Conservation (phyloP, 2,113 vertebrate species). For the Lophius piscatorius region DNA sequence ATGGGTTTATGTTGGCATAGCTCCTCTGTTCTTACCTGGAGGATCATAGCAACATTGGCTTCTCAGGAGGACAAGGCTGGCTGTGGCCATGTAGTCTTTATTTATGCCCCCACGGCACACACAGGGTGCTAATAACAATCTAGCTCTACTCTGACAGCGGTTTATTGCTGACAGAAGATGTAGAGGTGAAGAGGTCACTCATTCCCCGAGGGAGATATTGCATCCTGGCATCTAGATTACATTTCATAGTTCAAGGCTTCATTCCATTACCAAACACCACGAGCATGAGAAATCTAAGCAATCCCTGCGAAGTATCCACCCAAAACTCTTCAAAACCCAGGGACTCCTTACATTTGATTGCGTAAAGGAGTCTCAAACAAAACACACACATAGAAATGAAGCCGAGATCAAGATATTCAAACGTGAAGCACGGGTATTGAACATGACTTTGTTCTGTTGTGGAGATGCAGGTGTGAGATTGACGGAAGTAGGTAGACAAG, state of each 20-base stretch:
- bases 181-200: constrained; percentile 62
- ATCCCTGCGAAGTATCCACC: constrained; percentile 18
- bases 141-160: constrained; percentile 38
- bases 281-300: constrained; percentile 39
- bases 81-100: constrained; percentile 44
- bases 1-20: constrained; percentile 3
- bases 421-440: constrained; percentile 12
- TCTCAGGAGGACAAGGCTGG: constrained; percentile 4
- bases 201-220: constrained; percentile 45
- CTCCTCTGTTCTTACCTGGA: constrained; percentile 26
- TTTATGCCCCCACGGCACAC: constrained; percentile 26
- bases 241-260: constrained; percentile 51
- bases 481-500: constrained; percentile 27
- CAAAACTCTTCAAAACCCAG: constrained; percentile 13
- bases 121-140: constrained; percentile 38
- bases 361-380: constrained; percentile 4
- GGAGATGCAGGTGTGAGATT: constrained; percentile 31
- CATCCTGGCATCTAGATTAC: constrained; percentile 54
- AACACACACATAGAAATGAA: background rate
- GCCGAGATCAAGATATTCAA: constrained; percentile 30
- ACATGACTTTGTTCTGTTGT: constrained; percentile 37
- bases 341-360: constrained; percentile 7
- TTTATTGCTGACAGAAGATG: constrained; percentile 53
- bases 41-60: constrained; percentile 37
- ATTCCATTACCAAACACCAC: constrained; percentile 44